Conservation (phyloP, 2,888 invertebrate species). For the Euproctis similis region DNA sequence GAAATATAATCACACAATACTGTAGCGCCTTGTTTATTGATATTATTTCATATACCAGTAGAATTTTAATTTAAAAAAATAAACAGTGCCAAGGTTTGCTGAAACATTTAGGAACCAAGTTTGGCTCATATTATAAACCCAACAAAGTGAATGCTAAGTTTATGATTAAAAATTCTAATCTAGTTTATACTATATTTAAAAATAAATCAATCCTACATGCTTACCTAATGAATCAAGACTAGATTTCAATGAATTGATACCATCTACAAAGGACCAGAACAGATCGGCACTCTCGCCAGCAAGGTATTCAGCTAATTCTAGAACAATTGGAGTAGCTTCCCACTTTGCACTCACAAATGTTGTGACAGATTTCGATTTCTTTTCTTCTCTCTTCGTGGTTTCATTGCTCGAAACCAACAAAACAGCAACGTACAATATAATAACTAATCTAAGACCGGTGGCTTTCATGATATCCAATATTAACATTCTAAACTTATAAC, state of each 20-base stretch:
- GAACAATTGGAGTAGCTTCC: constrained; percentile 91
- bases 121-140: no score
- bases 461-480: constrained; percentile 38
- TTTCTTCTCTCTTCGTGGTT: constrained; percentile 47
- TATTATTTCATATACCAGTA: no score
- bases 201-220: no score
- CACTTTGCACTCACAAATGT: constrained; percentile 96
- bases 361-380: constrained; percentile 86
- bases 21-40: no score
- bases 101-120: no score
- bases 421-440: constrained; percentile 38
- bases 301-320: constrained; percentile 93
- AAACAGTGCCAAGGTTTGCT: no score
- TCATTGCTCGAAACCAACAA: constrained; percentile 40
- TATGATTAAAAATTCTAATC: no score
- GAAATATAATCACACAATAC: no score
- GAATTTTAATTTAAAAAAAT: no score
- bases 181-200: no score
- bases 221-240: constrained; percentile 79
- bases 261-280: constrained; percentile 89
- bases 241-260: constrained; percentile 77
- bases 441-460: constrained; percentile 50
- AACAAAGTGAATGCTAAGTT: no score
- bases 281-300: constrained; percentile 86
- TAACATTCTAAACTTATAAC: constrained; percentile 2